A percentile compares a stretch with the other conserved stretches of the same genome.
Evolutionary conservation across 2,888 invertebrate genomes (phyloP).

Genomic region (Colletes collaris): DNA sequence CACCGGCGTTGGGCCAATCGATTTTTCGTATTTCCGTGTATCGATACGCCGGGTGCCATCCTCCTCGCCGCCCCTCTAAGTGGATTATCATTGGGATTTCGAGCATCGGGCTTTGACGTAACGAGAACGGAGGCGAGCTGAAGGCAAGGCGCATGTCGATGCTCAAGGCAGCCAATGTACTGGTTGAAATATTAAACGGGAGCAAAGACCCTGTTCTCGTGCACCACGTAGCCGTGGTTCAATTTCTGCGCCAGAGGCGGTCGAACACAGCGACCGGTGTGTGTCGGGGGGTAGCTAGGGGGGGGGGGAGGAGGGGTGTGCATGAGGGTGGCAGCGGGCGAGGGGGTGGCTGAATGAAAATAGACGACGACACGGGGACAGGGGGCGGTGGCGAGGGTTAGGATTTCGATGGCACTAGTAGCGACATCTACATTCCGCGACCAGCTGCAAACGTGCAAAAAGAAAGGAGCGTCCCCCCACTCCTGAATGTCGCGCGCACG

Average conservation of each 20-base stretch:
- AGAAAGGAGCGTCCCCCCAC: constrained; percentile 17
- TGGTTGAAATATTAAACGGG: constrained; percentile 82
- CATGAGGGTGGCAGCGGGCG: too few relatives aligned
- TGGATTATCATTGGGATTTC: constrained; percentile 58
- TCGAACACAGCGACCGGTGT: constrained; percentile 39
- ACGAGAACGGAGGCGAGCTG: constrained; percentile 54
- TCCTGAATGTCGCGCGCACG: constrained; percentile 11
- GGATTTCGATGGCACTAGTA: constrained; percentile 48
- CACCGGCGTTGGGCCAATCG: constrained; percentile 40
- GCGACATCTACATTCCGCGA: constrained; percentile 65
- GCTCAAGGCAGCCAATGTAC: constrained; percentile 80
- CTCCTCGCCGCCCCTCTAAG: constrained; percentile 33
- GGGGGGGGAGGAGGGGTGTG: background rate
- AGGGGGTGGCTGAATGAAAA: constrained; percentile 52
- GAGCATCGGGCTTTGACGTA: constrained; percentile 56
- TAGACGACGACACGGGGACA: constrained; percentile 50
- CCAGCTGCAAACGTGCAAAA: constrained; percentile 47
- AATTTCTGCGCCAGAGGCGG: constrained; percentile 65
- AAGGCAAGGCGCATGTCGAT: constrained; percentile 77
- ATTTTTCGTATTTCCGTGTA: constrained; percentile 58
- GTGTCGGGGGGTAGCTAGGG: background rate
- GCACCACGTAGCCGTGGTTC: constrained; percentile 71
- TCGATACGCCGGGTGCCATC: constrained; percentile 42
- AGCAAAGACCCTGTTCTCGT: constrained; percentile 80
- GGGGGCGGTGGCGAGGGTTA: constrained; percentile 28